phyloP scores from a whole-genome alignment of 2,888 invertebrate species.

The Trissolcus japonicus region DNA sequence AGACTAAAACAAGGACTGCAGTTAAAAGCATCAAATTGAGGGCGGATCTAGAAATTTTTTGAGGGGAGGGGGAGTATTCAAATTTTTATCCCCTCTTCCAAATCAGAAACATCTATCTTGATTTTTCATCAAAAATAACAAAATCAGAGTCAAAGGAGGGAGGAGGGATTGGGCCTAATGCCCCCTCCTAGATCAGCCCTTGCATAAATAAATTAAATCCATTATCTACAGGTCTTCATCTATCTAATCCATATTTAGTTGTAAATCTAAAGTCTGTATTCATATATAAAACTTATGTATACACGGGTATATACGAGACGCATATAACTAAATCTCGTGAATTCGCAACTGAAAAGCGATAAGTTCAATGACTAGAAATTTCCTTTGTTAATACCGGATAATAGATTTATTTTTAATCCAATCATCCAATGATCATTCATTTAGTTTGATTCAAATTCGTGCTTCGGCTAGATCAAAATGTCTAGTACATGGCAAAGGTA shows the following conservation, averaged over 20 bases:
- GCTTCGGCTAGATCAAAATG: slow-evolving; percentile 21
- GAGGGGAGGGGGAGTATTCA: no score
- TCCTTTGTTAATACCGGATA: background rate
- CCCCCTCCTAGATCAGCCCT: no score
- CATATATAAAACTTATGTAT: slow-evolving; percentile 60
- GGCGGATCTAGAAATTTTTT: no score
- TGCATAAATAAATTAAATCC: slow-evolving; percentile 65
- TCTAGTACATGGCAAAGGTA: slow-evolving; percentile 37
- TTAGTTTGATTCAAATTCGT: slow-evolving; percentile 29
- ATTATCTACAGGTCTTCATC: slow-evolving; percentile 75
- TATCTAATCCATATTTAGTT: slow-evolving; percentile 71
- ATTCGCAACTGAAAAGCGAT: slow-evolving; percentile 58
- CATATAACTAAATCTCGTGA: slow-evolving; percentile 61
- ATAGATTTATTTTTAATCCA: background rate
- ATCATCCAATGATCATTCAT: slow-evolving; percentile 40
- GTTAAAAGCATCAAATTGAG: slow-evolving; percentile 65
- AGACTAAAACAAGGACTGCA: slow-evolving; percentile 60
- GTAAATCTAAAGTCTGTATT: slow-evolving; percentile 61
- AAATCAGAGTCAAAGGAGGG: no score
- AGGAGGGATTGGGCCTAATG: no score
- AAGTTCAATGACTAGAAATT: slow-evolving; percentile 60
- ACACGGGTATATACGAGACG: slow-evolving; percentile 54
- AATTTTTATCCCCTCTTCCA: no score
- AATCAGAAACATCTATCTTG: no score
- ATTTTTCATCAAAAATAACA: no score